Base-by-base conservation (phyloP, 1,140 invertebrate genomes). In the Ooceraea biroi region DNA sequence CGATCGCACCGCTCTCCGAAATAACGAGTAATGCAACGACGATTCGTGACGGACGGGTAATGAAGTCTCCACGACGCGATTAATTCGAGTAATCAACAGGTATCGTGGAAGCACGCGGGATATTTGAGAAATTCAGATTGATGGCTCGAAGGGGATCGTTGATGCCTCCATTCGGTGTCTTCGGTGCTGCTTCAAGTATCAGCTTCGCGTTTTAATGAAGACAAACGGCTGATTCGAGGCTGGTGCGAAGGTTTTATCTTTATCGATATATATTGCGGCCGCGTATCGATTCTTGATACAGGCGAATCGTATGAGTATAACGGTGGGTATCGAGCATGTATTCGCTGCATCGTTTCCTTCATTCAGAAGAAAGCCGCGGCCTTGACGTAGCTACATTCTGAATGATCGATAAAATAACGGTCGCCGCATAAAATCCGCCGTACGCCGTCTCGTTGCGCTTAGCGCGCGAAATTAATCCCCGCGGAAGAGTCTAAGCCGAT, bases 331-430 rank as follows among this genome's bases (percentile, higher is more conserved):
- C 74, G 61, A 77, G 36, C 7, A 7, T 27, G 36, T n/a, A 46
- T n/a, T 82, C 77, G 46, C 27, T 30, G 25, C 8, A 65, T 82
- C 55, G 50, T 63, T 89, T 77, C 44, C 78, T 83, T 65, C 82
- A 87, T 89, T 89, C 80, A 85, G 48, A 72, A 74, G 72, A 55
- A 58, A 57, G 22, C 60, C 14, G 14, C 41, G 68, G 14, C 85
- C 85, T 89, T 89, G 84, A 36, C 14, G 44, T 25, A 85, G 85
- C 84, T 87, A 78, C 77, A 68, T 52, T 48, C 11, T n/a, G 52
- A 65, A 72, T 85, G 48, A 87, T 90, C 88, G 74, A 89, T 89
- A 90, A 41, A 44, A 61, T 52, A 76, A 60, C 57, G 4, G 58
- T 27, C 30, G 11, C 5, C 46, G 65, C 61, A 46, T 85, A 85